Base-by-base conservation (phyloP, 2,888 invertebrate genomes). In the Drosophila heteroneura region DNA sequence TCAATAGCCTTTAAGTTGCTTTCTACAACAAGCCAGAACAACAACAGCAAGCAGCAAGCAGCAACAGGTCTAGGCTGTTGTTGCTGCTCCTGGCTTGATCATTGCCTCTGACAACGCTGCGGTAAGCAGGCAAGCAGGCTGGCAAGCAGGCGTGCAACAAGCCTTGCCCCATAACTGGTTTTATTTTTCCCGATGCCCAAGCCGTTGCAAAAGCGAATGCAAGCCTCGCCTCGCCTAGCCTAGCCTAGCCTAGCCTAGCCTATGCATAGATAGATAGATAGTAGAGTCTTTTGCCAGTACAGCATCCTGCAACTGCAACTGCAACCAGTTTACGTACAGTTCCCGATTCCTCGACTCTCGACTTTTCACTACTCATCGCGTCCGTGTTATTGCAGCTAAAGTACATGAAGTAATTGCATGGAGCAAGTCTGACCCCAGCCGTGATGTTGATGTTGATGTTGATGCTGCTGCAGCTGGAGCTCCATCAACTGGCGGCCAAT, bases 351-450 rank as follows among this genome's bases (percentile, higher is more conserved):
- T 39, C 77, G 74, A 74, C 74, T 70, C 74, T 69, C 71, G 53
- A 67, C 71, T 71, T 72, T 79, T 54, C 64, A 72, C 78, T 71
- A 71, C 75, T 79, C 79, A 79, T 75, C 79, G 75, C 61, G 74
- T 60, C 82, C 83, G 80, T 88, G 91, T 88, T 89, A 89, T 86
- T 88, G 84, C 79, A 83, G 76, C 69, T 74, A 79, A 85, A 88
- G 91, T 89, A 89, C 91, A 91, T 85, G 85, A 79, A 88, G 91
- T 89, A 89, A 89, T 89, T 89, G 91, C 86, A 86, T 76, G 71
- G 70, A 73, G 67, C 76, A 44, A 37, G 73, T 63, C 75, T 69
- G 68, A 79, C 81, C 78, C 82, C 78, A 80, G 74, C 76, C 74
- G 69, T 79, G 82, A 61, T 73, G 82, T 65, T 71, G 84, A 63